phyloP scores from a whole-genome alignment of 92 coral and sea anemone species.

The Palythoa heliodiscus region DNA sequence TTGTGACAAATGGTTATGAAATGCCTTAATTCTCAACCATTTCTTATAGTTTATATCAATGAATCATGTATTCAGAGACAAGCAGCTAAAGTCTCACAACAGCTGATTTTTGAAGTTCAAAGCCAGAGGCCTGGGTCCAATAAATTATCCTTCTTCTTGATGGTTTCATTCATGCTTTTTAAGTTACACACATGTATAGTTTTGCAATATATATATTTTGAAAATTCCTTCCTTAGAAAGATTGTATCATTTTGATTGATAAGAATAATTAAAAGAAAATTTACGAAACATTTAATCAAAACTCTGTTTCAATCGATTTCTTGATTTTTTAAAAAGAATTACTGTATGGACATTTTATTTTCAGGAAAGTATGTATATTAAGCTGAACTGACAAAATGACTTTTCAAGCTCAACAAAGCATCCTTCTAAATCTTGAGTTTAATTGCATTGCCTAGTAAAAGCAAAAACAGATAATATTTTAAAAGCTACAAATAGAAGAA shows the following conservation, averaged over 20 bases:
- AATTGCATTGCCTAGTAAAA: no score
- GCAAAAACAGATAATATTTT: no score
- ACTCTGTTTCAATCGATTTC: not conserved
- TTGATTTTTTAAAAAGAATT: not conserved
- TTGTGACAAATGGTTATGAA: not conserved
- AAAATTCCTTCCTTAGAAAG: no score
- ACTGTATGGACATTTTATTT: not conserved
- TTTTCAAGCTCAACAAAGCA: no score
- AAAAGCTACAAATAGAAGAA: no score
- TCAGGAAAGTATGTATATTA: not conserved
- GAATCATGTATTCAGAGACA: not conserved
- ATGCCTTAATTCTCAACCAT: not conserved
- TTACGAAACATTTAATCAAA: not conserved
- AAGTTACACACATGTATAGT: no score
- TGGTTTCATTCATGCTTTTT: no score
- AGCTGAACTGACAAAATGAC: no score
- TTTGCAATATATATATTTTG: no score
- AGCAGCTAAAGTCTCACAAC: slow-evolving; percentile 3
- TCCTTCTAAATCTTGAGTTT: not conserved
- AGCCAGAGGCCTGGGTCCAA: not conserved
- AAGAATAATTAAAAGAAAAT: not conserved
- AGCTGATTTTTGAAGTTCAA: not conserved
- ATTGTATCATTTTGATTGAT: not conserved
- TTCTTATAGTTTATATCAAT: not conserved
- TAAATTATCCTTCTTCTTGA: no score